Evolutionary conservation across 2,888 invertebrate species (phyloP).

Genomic region (Bembecia ichneumoniformis): DNA sequence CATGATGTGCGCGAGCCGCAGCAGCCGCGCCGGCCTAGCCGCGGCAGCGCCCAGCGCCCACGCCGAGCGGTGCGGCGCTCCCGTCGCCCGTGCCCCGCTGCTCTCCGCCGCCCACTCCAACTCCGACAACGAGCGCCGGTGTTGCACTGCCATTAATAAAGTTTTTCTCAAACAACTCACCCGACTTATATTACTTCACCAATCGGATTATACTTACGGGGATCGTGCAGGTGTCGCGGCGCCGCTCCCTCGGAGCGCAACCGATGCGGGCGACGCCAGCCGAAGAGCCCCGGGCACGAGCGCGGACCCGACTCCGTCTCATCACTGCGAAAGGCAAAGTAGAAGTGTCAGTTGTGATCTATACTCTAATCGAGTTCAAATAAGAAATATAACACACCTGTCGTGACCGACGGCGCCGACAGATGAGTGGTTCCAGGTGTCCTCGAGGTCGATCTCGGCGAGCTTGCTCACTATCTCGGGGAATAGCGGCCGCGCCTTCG

Average conservation of each 20-base stretch:
- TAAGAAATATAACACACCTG: slow-evolving; percentile 26
- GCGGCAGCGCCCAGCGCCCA: slow-evolving; percentile 12
- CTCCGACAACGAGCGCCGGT: slow-evolving; percentile 83
- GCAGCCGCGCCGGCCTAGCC: slow-evolving; percentile 62
- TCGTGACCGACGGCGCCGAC: slow-evolving; percentile 37
- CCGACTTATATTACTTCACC: neutral
- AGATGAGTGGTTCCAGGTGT: slow-evolving; percentile 40
- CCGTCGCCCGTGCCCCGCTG: slow-evolving; percentile 37
- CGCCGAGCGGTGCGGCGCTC: slow-evolving; percentile 24
- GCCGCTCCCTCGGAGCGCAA: slow-evolving; percentile 44
- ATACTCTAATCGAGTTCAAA: neutral
- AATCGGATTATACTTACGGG: slow-evolving; percentile 19
- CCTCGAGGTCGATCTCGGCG: slow-evolving; percentile 66
- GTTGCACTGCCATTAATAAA: slow-evolving; percentile 49
- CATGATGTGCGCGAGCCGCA: slow-evolving; percentile 87
- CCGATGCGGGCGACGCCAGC: slow-evolving; percentile 50
- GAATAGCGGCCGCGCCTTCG: slow-evolving; percentile 90
- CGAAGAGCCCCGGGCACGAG: slow-evolving; percentile 54
- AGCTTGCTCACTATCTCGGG: slow-evolving; percentile 82
- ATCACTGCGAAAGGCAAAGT: slow-evolving; percentile 26
- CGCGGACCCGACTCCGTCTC: slow-evolving; percentile 58
- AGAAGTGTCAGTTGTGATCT: no score
- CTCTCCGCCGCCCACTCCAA: slow-evolving; percentile 73
- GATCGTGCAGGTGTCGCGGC: slow-evolving; percentile 21
- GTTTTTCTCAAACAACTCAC: neutral